Percentiles rank a stretch among this genome's conserved stretches.
phyloP scores from a whole-genome alignment of 2,888 invertebrate species.

The Ecdyonurus torrentis region DNA sequence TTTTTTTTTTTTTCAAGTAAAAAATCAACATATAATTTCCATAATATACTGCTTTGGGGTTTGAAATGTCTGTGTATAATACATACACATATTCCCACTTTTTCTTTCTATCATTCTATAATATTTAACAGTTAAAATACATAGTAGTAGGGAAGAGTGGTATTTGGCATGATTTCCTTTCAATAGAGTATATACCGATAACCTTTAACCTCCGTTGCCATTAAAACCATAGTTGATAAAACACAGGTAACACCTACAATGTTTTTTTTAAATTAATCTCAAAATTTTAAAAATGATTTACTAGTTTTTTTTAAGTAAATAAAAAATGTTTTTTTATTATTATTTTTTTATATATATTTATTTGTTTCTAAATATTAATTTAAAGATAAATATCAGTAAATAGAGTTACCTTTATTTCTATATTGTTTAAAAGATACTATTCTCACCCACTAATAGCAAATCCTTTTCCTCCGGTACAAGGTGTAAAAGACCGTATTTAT shows the following conservation, averaged over 20 bases:
- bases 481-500: not conserved
- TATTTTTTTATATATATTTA: too few relatives aligned
- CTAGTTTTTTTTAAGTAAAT: too few relatives aligned
- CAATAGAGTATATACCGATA: not conserved
- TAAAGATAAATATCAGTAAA: too few relatives aligned
- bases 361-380: too few relatives aligned
- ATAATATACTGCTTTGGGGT: not conserved
- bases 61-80: not conserved
- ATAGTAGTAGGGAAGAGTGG: not conserved
- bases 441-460: not conserved
- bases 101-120: not conserved
- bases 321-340: too few relatives aligned
- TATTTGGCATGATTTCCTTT: not conserved
- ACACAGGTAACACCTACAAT: not conserved
- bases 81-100: not conserved
- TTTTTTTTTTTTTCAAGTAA: not conserved
- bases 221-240: not conserved
- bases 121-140: not conserved
- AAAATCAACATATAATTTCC: not conserved
- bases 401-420: not conserved
- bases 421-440: not conserved
- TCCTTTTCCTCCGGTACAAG: not conserved
- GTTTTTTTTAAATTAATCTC: too few relatives aligned
- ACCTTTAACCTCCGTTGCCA: not conserved
- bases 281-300: too few relatives aligned